Base-by-base conservation (phyloP, 2,888 invertebrate genomes). In the Globia sparganii region DNA sequence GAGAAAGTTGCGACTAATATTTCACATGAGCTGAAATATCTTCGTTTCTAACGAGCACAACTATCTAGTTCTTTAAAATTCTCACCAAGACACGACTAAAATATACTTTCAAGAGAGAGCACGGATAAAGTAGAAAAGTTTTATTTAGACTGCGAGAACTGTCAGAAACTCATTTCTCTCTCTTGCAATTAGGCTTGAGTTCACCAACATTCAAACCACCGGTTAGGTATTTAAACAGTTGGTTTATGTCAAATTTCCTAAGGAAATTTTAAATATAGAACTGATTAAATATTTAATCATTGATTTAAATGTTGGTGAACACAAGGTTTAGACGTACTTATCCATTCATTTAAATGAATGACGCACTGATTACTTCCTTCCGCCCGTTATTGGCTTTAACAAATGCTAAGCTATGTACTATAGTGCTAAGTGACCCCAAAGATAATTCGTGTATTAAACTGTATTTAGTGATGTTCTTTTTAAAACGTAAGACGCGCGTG, bases 351-450 rank as follows among this genome's bases (percentile, higher is more conserved):
- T 21, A 61, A 75, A 70, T 59, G 58, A 74, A 75, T 78, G 78
- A 75, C 75, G 75, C 59, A 78, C 67, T 77, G 18, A 82, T 76
- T 70, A 56, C 62, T 49, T 72, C 18, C 58, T 49, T n/a, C 43
- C n/a, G 64, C 73, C 71, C 71, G 71, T 77, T 80, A 83, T 72
- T 62, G 62, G 9, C 28, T 65, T 65, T 11, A 21, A 49, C 28
- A n/a, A 59, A 59, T 37, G n/a, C 64, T 46, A 31, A 68, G 37
- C 13, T 61, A 43, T 4, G 40, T 11, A 53, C 61, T n/a, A 65
- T 43, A 37, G 49, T 18, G n/a, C 37, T 34, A 46, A 25, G 34
- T 67, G 21, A 53, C 28, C 11, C 31, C 4, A n/a, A 31, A 46
- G n/a, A 15, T 28, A 64, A 58, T 56, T 37, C 28, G 40, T 65